Evolutionary conservation across 2,888 invertebrate species (phyloP), one percentile per base, ranked within the genome.

Genomic region (Cheilosia urbana): DNA sequence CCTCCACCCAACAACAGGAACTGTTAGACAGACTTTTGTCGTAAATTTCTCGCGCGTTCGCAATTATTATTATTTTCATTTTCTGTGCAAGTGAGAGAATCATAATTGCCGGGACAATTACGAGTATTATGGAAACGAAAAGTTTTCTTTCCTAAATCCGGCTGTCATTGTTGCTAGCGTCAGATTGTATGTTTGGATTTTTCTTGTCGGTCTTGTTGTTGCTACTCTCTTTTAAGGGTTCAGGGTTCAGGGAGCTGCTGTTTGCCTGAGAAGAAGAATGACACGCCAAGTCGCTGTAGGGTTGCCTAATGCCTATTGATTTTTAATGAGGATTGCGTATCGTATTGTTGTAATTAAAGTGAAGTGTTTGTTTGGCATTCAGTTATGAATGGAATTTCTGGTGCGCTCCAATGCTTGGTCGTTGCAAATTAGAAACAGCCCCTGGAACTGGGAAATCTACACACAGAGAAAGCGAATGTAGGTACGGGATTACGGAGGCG

Each of bases 81-180:
- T 51, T 24, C 34, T 17, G 37, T 42, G 40, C 34, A 51, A 68
- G 47, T 37, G 71, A 45, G 79, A 47, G 62, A 85, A 72, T 81
- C 77, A 85, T 85, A 85, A 85, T 85, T 85, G 77, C 85, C 81
- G 63, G 76, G 77, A 85, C 85, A 85, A 85, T 85, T 81, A 30
- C 30, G 30, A 3, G 30, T 9, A 84, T 19, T 15, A 15, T 53
- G 85, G 77, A 85, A 81, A 68, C 62, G 66, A 68, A 85, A 85
- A 80, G 13, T 42, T 63, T 40, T 49, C 21, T 13, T 37, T 49
- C 47, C 47, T 37, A 60, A 34, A 76, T 66, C 57, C 62, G 42
- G 57, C 62, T 80, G 55, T 75, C 55, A 80, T 80, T 80, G 80
- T 80, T 84, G 71, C 49, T 49, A 45, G 57, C 55, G 65, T 71